A percentile compares a stretch with the other conserved stretches of the same genome.
Conservation (phyloP, 2,113 vertebrate species). For the Lophura nycthemera region DNA sequence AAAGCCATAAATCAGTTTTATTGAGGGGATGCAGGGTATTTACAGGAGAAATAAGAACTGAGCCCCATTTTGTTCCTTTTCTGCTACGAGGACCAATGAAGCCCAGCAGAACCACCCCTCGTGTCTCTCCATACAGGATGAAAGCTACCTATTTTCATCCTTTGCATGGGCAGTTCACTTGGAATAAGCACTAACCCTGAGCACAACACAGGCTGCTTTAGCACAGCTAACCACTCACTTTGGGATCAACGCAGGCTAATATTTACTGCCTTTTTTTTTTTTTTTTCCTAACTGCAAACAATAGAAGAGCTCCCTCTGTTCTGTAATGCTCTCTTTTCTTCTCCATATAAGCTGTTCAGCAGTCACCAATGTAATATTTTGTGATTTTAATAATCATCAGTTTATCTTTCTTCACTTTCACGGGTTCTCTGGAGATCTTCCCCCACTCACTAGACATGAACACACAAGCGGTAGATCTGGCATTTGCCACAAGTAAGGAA, state of each 20-base stretch:
- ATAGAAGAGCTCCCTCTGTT: conserved; percentile 1
- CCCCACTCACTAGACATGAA: neutral
- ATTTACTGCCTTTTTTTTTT: neutral
- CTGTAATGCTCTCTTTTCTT: neutral
- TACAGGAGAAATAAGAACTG: neutral
- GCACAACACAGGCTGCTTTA: neutral
- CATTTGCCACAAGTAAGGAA: neutral
- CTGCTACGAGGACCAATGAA: neutral
- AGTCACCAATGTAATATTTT: neutral
- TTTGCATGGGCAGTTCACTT: neutral
- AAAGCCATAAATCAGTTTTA: neutral
- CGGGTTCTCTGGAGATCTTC: neutral
- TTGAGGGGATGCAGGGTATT: neutral
- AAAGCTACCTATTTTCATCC: neutral
- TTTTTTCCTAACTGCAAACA: neutral
- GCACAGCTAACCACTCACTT: neutral
- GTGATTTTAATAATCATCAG: neutral
- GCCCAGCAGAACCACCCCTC: neutral
- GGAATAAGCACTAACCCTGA: neutral
- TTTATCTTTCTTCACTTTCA: conserved; percentile 21
- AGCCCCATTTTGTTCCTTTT: neutral
- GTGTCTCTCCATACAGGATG: accelerated
- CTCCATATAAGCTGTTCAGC: conserved; percentile 41
- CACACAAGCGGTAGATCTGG: neutral
- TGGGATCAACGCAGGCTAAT: neutral